Percentiles rank a stretch among this genome's conserved stretches.
These are phyloP conservation scores for Reticulitermes lucifugus DNA, from an alignment of 2,888 invertebrate genomes.

Conservation along the genomic window DNA sequence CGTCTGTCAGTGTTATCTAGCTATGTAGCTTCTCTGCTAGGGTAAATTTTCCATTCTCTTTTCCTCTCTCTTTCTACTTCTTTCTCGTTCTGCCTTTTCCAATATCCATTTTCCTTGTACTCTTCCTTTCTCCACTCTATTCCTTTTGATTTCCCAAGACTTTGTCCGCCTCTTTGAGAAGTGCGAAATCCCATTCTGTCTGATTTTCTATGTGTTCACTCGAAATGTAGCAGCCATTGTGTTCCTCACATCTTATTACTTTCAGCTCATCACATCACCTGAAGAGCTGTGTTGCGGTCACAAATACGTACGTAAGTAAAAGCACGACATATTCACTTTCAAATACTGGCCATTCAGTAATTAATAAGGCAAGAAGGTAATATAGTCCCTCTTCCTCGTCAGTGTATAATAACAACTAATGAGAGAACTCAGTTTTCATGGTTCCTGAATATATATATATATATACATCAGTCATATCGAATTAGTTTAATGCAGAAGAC, in stretches of 20 bases:
- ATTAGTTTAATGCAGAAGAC: too few species aligned
- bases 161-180: background rate
- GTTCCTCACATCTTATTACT: background rate
- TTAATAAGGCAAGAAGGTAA: background rate
- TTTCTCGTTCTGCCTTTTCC: background rate
- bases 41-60: background rate
- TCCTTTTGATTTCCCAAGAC: slow-evolving; percentile 12
- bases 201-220: background rate
- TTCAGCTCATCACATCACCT: background rate
- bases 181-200: background rate
- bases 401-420: too few species aligned
- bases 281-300: background rate
- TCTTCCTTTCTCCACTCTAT: background rate
- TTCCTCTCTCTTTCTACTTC: background rate
- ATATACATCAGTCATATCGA: too few species aligned
- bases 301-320: too few species aligned
- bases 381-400: too few species aligned
- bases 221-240: background rate
- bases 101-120: background rate
- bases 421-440: too few species aligned
- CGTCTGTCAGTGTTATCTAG: slow-evolving; percentile 37
- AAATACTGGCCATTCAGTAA: background rate
- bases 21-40: background rate
- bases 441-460: too few species aligned
- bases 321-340: too few species aligned